These are phyloP conservation scores for Sylvilagus bachmani DNA, from an alignment of 2,113 vertebrate genomes.

Conservation along the genomic window DNA sequence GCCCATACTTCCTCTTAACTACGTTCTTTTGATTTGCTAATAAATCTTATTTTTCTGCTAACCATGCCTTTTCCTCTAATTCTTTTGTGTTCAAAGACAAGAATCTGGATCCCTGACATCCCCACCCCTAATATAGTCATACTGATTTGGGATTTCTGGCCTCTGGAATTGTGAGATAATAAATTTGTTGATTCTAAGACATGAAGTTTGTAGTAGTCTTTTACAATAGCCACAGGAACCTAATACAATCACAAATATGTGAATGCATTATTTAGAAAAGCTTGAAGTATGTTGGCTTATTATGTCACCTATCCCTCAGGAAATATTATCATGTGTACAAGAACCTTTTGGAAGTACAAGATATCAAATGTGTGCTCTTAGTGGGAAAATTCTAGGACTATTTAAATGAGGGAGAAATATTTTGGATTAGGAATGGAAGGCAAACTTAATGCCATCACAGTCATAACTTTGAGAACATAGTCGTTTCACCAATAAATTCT, in stretches of 20 bases:
- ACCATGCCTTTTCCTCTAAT: no score
- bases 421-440: neutral
- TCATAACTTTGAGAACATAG: neutral
- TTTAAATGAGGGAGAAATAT: neutral
- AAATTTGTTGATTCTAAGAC: conserved; percentile 2
- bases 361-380: neutral
- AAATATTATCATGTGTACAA: neutral
- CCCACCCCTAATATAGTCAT: no score
- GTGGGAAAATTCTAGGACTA: neutral
- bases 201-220: neutral
- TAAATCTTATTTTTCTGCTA: no score
- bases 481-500: neutral
- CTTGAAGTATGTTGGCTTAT: neutral
- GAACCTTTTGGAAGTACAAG: conserved; percentile 5
- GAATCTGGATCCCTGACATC: no score
- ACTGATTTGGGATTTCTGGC: neutral
- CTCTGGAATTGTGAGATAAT: neutral
- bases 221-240: neutral
- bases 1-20: no score
- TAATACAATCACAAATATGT: neutral
- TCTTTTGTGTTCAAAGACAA: no score
- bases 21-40: no score
- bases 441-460: neutral
- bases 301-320: neutral
- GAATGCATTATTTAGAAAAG: neutral